phyloP scores from a whole-genome alignment of 1,140 invertebrate genomes.

The Drosophila kohkoa region DNA sequence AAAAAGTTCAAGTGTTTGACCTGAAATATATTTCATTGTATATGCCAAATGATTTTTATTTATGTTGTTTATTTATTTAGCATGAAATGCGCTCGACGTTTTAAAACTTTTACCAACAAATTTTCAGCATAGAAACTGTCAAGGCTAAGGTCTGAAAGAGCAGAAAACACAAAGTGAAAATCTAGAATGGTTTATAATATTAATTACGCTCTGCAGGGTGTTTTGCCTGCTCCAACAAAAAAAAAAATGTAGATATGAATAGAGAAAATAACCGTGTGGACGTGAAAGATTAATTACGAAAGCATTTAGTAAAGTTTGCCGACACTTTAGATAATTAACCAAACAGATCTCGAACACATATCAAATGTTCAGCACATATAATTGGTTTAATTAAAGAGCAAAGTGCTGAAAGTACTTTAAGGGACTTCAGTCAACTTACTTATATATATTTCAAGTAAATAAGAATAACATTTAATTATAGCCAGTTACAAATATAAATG shows the following conservation, averaged over 20 bases:
- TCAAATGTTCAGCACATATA: slow-evolving; percentile 10
- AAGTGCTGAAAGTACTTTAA: not conserved
- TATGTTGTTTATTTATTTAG: slow-evolving; percentile 19
- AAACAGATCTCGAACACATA: slow-evolving; percentile 5
- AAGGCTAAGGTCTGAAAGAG: not conserved
- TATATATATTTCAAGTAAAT: too few species aligned
- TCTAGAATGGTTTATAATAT: slow-evolving; percentile 11
- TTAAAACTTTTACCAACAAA: slow-evolving; percentile 25
- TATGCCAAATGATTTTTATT: slow-evolving; percentile 11
- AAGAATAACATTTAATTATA: too few species aligned
- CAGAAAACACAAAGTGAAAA: not conserved
- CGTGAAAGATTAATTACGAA: slow-evolving; percentile 44
- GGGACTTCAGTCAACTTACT: too few species aligned
- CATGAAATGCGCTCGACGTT: slow-evolving; percentile 31
- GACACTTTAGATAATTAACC: slow-evolving; percentile 34
- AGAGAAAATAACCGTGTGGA: not conserved
- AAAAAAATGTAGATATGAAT: too few species aligned
- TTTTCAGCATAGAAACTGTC: not conserved
- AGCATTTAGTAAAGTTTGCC: slow-evolving; percentile 39
- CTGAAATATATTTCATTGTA: slow-evolving; percentile 36
- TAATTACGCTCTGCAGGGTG: slow-evolving; percentile 32
- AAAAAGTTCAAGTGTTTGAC: slow-evolving; percentile 45
- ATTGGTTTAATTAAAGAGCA: slow-evolving; percentile 15
- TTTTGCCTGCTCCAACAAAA: too few species aligned
- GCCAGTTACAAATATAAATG: too few species aligned